Evolutionary conservation across 2,888 invertebrate species (phyloP), one percentile per base, ranked within the genome.

Genomic region (Tupiocoris notatus): DNA sequence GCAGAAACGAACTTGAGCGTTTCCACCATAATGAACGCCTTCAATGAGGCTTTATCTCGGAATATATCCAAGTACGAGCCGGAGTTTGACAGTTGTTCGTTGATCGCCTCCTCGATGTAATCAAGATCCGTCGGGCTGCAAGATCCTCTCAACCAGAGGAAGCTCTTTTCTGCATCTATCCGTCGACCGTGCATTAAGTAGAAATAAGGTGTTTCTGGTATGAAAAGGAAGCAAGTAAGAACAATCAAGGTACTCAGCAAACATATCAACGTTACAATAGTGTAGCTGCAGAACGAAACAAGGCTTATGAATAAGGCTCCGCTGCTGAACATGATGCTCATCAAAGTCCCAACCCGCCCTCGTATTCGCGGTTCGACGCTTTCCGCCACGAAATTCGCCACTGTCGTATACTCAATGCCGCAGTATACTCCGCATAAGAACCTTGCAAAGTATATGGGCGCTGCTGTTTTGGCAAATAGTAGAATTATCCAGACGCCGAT

Each of bases 151-250:
- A 79, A 62, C 79, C 79, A 79, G 7, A 62, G 24, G 21, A 79
- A 24, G 18, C 68, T 73, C n/a, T 64, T 54, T 21, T 67, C 70
- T 0, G 79, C 79, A n/a, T 75, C 59, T 18, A 9, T 25, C 1
- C 16, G 20, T 24, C 86, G 83, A 0, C 86, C 86, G 76, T 86
- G 85, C 82, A 87, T 88, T 54, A 90, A 82, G 63, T 89, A 84
- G 80, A 86, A 89, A 79, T 89, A 88, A 0, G 89, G 89, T 0
- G 89, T 88, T 81, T 89, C 89, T 0, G 89, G 89, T 83, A 89
- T 86, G 86, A 88, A 88, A 9, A 84, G 78, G 80, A 88, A 88
- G 0, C 84, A 24, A 1, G 58, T 25, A 21, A 70, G 58, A 1
- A 70, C n/a, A 9, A 70, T 18, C 3, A 59, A 23, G 17, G 70